Percentiles rank a stretch among this genome's conserved stretches.
phyloP scores from a whole-genome alignment of 2,888 invertebrate genomes.

The Coelogynopora nodosa region DNA sequence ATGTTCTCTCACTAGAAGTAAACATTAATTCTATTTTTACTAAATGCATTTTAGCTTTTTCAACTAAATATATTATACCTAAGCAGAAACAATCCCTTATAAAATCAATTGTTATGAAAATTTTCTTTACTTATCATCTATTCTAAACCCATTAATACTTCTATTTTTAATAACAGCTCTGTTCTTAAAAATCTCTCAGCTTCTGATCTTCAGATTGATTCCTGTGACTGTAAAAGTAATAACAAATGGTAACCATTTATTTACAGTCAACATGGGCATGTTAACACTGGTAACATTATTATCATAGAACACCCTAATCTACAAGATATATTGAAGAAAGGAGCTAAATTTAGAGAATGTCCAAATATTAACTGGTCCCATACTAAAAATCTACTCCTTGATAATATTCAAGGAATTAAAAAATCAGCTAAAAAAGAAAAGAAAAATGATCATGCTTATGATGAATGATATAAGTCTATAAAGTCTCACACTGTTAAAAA shows the following conservation, averaged over 20 bases:
- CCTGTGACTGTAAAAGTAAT: neutral
- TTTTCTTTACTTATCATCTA: neutral
- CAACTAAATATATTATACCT: neutral
- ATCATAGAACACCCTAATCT: neutral
- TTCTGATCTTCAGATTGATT: neutral
- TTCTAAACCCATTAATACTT: neutral
- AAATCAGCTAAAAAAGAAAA: neutral
- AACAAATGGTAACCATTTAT: neutral
- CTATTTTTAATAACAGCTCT: neutral
- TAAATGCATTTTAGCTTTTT: neutral
- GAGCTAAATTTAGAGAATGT: neutral
- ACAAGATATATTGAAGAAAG: neutral
- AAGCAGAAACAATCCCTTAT: neutral
- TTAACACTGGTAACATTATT: neutral
- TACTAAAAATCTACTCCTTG: neutral
- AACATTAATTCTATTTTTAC: neutral
- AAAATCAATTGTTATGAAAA: neutral
- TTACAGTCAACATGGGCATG: neutral
- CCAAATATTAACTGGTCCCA: neutral
- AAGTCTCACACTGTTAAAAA: neutral
- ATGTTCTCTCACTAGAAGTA: neutral
- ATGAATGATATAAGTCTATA: neutral
- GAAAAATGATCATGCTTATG: neutral
- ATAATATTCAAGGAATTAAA: neutral
- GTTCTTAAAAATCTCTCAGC: neutral